phyloP scores from a whole-genome alignment of 2,113 vertebrate genomes.

The Tapirus terrestris region DNA sequence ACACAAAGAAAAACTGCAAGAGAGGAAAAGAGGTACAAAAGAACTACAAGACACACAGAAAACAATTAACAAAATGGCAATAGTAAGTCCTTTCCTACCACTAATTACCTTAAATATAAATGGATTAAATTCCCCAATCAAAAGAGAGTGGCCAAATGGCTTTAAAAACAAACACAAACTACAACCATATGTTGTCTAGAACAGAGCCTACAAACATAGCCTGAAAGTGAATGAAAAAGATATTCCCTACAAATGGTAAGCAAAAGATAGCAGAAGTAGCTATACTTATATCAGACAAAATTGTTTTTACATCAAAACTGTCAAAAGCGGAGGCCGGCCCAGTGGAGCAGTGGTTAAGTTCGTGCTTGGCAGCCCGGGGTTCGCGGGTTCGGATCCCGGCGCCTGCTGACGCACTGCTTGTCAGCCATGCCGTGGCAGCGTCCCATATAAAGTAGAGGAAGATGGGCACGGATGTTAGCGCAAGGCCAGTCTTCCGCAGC shows the following conservation, averaged over 20 bases:
- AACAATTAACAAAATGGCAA: not conserved
- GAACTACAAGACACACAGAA: not conserved
- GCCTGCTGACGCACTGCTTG: no score
- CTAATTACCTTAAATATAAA: not conserved
- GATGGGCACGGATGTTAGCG: no score
- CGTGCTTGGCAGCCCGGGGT: no score
- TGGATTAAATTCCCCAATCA: not conserved
- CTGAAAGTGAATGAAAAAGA: not conserved
- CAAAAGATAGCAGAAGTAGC: not conserved
- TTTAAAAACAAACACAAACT: not conserved
- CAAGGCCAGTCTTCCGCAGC: no score
- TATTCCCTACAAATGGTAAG: not conserved
- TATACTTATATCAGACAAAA: not conserved
- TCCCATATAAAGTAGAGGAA: no score
- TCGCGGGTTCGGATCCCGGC: no score
- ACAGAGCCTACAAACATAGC: not conserved
- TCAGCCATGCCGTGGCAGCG: no score
- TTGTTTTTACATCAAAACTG: not conserved
- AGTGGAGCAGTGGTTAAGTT: no score
- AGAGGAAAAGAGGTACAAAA: not conserved
- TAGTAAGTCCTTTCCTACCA: not conserved
- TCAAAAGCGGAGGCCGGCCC: no score
- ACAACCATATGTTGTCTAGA: not conserved
- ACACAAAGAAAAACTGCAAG: not conserved
- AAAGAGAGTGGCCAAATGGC: not conserved